These are phyloP conservation scores for Meandrusa payeni DNA, from an alignment of 2,888 invertebrate genomes.

Conservation along the genomic window DNA sequence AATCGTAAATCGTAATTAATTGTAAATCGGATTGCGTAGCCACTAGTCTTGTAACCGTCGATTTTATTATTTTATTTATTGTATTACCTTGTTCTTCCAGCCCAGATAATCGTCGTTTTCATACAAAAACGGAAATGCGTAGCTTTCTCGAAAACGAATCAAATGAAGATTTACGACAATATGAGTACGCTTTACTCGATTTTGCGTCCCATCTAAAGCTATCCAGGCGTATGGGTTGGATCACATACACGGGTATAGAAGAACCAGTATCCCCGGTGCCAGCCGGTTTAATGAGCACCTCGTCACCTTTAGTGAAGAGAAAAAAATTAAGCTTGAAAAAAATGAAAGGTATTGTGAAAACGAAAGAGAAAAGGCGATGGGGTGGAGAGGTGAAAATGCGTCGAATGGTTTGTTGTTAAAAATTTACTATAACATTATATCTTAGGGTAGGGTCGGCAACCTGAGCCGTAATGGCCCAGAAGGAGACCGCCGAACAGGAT, in stretches of 20 bases:
- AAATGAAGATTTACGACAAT: conserved; percentile 38
- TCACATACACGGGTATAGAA: conserved; percentile 36
- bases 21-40: too few species aligned
- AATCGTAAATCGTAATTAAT: too few species aligned
- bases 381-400: conserved; percentile 13
- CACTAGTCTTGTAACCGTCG: too few species aligned
- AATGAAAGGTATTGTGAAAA: conserved; percentile 20
- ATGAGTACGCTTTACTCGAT: conserved; percentile 56
- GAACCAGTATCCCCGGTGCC: conserved; percentile 39
- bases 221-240: conserved; percentile 69
- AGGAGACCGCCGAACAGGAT: too few species aligned
- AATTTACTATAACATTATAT: too few species aligned
- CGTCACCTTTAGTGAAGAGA: conserved; percentile 50
- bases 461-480: too few species aligned
- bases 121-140: conserved; percentile 69
- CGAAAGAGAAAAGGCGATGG: conserved; percentile 37
- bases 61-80: too few species aligned
- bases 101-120: conserved; percentile 62
- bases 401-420: conserved; percentile 2
- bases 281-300: conserved; percentile 33
- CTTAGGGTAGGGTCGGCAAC: too few species aligned
- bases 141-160: conserved; percentile 49
- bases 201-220: conserved; percentile 71
- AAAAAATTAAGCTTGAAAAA: conserved; percentile 45
- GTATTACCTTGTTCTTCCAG: too few species aligned